Conservation (phyloP, 2,113 vertebrate species). For the Urocynchramus pylzowi region DNA sequence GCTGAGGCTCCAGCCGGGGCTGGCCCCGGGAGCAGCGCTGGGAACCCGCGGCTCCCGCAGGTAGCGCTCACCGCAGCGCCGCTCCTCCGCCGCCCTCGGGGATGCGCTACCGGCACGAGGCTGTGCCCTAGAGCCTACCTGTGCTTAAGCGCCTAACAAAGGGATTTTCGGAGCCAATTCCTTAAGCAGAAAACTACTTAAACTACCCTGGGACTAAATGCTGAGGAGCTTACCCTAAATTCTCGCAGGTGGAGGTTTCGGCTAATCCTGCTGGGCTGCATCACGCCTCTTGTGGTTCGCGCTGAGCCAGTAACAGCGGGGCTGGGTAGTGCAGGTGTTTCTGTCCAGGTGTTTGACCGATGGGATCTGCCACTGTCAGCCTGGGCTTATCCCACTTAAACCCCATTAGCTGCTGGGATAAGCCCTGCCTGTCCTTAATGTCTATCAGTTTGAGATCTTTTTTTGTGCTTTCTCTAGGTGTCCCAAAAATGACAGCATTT, state of each 20-base stretch:
- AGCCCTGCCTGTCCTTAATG: background rate
- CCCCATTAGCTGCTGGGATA: background rate
- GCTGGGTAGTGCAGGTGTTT: background rate
- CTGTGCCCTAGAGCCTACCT: background rate
- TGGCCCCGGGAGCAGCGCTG: background rate
- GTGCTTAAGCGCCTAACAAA: slow-evolving; percentile 24
- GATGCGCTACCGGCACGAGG: fast-evolving
- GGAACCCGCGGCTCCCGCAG: background rate
- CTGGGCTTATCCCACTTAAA: slow-evolving; percentile 7
- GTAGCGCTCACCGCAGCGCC: fast-evolving
- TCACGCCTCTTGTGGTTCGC: fast-evolving
- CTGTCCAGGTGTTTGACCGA: background rate
- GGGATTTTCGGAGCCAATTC: slow-evolving; percentile 24
- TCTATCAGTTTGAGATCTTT: background rate
- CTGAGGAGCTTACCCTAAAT: slow-evolving; percentile 17
- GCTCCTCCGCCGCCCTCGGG: background rate
- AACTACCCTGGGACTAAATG: slow-evolving; percentile 9
- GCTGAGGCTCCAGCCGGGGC: background rate
- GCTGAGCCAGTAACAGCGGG: fast-evolving
- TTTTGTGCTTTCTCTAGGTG: background rate
- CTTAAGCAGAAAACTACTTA: slow-evolving; percentile 44
- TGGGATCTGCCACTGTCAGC: background rate
- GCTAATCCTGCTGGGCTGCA: background rate
- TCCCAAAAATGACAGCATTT: background rate
- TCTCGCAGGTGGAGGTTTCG: background rate